Evolutionary conservation across 2,113 vertebrate genomes (phyloP).

Genomic region (Meriones unguiculatus): DNA sequence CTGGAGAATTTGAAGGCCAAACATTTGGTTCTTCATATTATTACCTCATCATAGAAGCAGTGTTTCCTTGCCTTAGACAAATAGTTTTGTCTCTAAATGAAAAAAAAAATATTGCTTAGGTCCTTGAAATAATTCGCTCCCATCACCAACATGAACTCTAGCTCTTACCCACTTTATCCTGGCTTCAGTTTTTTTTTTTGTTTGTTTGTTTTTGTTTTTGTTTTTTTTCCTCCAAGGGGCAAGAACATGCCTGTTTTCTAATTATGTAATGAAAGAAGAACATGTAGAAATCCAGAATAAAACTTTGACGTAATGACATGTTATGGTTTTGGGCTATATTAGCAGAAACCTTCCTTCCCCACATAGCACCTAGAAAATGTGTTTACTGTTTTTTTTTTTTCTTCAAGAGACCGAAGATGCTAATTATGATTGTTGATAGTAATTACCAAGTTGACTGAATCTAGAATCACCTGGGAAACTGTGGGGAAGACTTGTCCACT

Average conservation of each 20-base stretch:
- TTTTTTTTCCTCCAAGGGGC: background rate
- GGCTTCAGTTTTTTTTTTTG: background rate
- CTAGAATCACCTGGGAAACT: background rate
- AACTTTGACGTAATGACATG: background rate
- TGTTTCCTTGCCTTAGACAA: constrained; percentile 15
- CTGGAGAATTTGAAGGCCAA: constrained; percentile 6
- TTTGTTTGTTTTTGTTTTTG: too few species aligned
- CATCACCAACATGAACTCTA: background rate
- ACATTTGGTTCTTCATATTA: constrained; percentile 53
- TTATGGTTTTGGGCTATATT: background rate
- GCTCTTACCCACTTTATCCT: background rate
- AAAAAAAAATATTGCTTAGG: background rate
- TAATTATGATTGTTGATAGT: background rate
- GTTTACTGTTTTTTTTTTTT: background rate
- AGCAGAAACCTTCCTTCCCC: background rate
- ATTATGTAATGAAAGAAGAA: background rate
- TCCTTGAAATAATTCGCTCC: background rate
- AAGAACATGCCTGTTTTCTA: background rate
- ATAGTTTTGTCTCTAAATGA: constrained; percentile 38
- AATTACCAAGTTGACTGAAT: background rate
- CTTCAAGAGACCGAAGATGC: background rate
- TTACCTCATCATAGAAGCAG: background rate
- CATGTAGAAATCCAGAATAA: background rate
- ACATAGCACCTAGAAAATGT: background rate
- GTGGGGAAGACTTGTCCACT: background rate